These are phyloP conservation scores for Muscidifurax raptorellus DNA, from an alignment of 1,140 invertebrate species.

Conservation along the genomic window DNA sequence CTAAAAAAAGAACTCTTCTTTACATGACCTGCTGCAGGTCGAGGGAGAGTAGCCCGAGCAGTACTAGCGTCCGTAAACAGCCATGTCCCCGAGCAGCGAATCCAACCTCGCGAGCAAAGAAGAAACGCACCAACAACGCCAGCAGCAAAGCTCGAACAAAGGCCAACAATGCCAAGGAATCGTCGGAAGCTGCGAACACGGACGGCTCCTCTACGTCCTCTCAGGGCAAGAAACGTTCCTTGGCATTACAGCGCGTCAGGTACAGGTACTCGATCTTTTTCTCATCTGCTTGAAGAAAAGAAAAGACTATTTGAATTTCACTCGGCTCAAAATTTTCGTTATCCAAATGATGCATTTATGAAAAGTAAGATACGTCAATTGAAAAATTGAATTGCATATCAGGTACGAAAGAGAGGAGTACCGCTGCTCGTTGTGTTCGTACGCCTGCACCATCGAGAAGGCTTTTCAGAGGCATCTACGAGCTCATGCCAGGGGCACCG, in stretches of 20 bases:
- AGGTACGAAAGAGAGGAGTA: conserved; percentile 78
- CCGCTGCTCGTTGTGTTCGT: conserved; percentile 75
- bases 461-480: conserved; percentile 77
- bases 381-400: not conserved
- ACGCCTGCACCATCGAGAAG: conserved; percentile 78
- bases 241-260: conserved; percentile 74
- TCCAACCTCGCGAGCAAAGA: conserved; percentile 68
- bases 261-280: conserved; percentile 68
- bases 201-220: conserved; percentile 40
- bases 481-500: conserved; percentile 69
- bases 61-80: conserved; percentile 64
- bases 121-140: conserved; percentile 67
- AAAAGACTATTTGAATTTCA: too few relatives aligned
- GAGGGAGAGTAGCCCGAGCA: conserved; percentile 69
- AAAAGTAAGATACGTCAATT: too few relatives aligned
- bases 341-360: too few relatives aligned
- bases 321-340: not conserved
- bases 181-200: conserved; percentile 57
- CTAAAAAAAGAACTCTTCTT: too few relatives aligned
- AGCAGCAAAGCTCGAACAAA: conserved; percentile 61
- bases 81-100: conserved; percentile 68
- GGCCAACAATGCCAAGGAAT: conserved; percentile 43
- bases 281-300: not conserved
- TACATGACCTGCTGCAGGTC: conserved; percentile 58
- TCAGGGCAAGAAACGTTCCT: conserved; percentile 70